Base-by-base conservation (phyloP, 1,140 invertebrate species). In the Drosophila parvula region DNA sequence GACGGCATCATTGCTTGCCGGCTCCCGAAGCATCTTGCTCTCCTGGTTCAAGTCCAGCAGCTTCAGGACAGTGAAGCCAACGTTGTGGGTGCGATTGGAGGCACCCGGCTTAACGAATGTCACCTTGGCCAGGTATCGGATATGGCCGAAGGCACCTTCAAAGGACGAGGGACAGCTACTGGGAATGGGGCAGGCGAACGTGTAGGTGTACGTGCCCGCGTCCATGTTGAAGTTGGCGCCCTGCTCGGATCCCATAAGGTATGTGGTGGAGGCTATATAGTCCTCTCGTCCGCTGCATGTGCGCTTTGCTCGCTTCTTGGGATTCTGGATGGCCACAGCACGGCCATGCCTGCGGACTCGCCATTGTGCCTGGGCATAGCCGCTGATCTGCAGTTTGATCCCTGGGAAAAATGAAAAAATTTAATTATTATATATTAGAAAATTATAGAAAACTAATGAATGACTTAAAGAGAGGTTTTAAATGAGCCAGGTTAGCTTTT, bases 161-260 rank as follows among this genome's bases (percentile, higher is more conserved):
- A 83, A 92, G 7, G 91, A 92, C n/a, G 91, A 91, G 2, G 91
- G 91, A 30, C 95, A 92, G 65, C 93, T 93, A 18, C 85, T 81
- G 32, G 95, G 95, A 58, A 95, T 89, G 28, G 92, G 91, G 63
- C 92, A 94, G n/a, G 91, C 92, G 79, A 95, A 95, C 5, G 93
- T 94, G 83, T 94, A 95, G 30, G 88, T 92, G 73, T 95, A 93
- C 28, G 93, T 92, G 40, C 95, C 95, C 5, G 91, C 70, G 40
- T 93, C 92, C 57, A 95, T 90, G 61, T 92, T 93, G 16, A 93
- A 92, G 22, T 58, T 71, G 32, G 74, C 69, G 11, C 78, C 79
- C 45, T 80, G 69, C 0, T 91, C 81, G 10, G 90, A 91, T 11
- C 91, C 91, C 43, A 88, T 85, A 4, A 92, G 36, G 69, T 58